Conservation (phyloP, 2,888 invertebrate species). For the Cotesia congregata region DNA sequence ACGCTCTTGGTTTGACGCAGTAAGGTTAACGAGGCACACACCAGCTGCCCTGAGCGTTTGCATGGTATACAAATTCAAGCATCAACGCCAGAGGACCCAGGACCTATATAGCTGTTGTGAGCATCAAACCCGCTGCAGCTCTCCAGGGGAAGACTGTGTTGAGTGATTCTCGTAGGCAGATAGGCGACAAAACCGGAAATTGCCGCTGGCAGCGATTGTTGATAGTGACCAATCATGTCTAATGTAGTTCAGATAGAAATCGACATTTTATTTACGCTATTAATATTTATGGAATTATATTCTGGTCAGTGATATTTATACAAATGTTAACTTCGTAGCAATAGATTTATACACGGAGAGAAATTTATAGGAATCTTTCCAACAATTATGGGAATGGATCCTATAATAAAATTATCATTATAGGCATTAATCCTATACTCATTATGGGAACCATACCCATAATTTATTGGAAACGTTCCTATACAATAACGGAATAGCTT, state of each 20-base stretch:
- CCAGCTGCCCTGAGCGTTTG: not conserved
- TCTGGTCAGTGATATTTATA: too few species aligned
- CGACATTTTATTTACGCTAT: not conserved
- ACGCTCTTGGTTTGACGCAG: not conserved
- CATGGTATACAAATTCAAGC: not conserved
- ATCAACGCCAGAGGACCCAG: constrained; percentile 17
- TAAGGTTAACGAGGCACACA: constrained; percentile 1
- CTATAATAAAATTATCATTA: too few species aligned
- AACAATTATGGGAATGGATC: too few species aligned
- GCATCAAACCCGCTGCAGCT: not conserved
- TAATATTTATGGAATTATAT: not conserved
- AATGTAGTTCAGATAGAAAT: not conserved
- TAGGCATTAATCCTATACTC: too few species aligned
- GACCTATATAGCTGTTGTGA: not conserved
- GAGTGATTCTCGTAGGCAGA: constrained; percentile 55
- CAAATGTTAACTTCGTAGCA: too few species aligned
- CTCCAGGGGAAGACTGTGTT: constrained; percentile 30
- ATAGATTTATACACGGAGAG: too few species aligned
- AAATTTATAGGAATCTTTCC: too few species aligned
- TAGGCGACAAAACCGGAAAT: constrained; percentile 61
- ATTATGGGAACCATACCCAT: too few species aligned
- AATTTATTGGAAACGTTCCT: too few species aligned
- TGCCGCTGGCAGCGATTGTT: constrained; percentile 57
- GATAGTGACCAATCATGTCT: constrained; percentile 45
- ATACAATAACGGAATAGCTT: too few species aligned